phyloP scores from a whole-genome alignment of 2,888 invertebrate species.

The Brachyopa scutellaris region DNA sequence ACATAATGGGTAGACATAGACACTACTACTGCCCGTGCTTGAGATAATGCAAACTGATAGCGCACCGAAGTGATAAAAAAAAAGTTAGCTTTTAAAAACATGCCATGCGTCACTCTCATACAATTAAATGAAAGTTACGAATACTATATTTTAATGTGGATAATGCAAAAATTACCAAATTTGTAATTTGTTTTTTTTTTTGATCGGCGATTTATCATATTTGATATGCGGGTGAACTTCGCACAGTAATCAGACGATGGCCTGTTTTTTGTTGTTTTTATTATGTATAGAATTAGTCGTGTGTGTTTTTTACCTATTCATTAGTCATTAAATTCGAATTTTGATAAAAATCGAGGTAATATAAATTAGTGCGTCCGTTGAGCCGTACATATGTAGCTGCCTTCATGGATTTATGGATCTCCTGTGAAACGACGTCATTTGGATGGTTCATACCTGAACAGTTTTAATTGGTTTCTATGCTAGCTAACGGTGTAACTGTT shows the following conservation, averaged over 20 bases:
- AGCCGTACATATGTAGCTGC: no score
- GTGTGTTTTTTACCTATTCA: no score
- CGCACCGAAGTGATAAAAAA: background rate
- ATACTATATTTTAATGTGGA: no score
- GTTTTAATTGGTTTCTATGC: no score
- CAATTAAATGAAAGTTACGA: background rate
- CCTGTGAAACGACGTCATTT: no score
- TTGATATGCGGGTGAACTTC: background rate
- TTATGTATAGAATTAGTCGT: no score
- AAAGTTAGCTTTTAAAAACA: no score
- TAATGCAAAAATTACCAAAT: constrained; percentile 2
- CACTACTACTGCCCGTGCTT: background rate
- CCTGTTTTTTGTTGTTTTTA: background rate
- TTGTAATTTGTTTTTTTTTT: background rate
- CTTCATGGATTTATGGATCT: no score
- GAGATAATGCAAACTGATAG: background rate
- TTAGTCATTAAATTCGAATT: no score
- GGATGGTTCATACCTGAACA: no score
- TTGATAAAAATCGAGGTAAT: background rate
- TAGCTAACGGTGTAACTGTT: no score
- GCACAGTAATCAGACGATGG: background rate
- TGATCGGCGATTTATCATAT: constrained; percentile 1
- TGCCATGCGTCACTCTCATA: background rate
- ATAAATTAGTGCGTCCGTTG: no score
- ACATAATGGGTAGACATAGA: background rate